phyloP scores from a whole-genome alignment of 2,888 invertebrate genomes.

The Agapetus fuscipes region DNA sequence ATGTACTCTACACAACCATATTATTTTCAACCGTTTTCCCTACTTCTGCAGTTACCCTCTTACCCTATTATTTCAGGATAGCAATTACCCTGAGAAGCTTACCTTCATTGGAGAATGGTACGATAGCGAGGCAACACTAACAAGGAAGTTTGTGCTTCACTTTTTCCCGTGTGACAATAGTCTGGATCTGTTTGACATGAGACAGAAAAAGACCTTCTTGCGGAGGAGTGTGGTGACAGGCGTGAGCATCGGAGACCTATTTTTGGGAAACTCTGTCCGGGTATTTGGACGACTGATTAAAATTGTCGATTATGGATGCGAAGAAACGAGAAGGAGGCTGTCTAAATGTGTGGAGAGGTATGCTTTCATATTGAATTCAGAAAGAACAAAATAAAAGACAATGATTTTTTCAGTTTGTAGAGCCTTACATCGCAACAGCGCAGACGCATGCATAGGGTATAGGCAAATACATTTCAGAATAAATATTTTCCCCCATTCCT shows the following conservation, averaged over 20 bases:
- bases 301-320: conserved; percentile 64
- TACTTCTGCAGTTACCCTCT: too few relatives aligned
- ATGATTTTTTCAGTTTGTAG: conserved; percentile 1
- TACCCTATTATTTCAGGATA: too few relatives aligned
- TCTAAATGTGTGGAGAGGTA: conserved; percentile 57
- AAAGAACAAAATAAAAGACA: too few relatives aligned
- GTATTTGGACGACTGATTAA: conserved; percentile 66
- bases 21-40: too few relatives aligned
- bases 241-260: conserved; percentile 56
- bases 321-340: conserved; percentile 53
- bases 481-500: too few relatives aligned
- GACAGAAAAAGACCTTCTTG: conserved; percentile 54
- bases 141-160: conserved; percentile 65
- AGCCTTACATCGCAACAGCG: too few relatives aligned
- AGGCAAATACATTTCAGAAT: too few relatives aligned
- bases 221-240: conserved; percentile 59
- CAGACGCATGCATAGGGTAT: too few relatives aligned
- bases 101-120: conserved; percentile 78
- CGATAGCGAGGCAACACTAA: conserved; percentile 65
- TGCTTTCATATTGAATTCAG: conserved; percentile 23
- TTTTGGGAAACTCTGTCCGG: conserved; percentile 60
- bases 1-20: too few relatives aligned
- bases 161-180: conserved; percentile 70
- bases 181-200: conserved; percentile 68
- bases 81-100: too few relatives aligned